Conservation (phyloP, 2,888 invertebrate genomes). For the Lumbricus terrestris region DNA sequence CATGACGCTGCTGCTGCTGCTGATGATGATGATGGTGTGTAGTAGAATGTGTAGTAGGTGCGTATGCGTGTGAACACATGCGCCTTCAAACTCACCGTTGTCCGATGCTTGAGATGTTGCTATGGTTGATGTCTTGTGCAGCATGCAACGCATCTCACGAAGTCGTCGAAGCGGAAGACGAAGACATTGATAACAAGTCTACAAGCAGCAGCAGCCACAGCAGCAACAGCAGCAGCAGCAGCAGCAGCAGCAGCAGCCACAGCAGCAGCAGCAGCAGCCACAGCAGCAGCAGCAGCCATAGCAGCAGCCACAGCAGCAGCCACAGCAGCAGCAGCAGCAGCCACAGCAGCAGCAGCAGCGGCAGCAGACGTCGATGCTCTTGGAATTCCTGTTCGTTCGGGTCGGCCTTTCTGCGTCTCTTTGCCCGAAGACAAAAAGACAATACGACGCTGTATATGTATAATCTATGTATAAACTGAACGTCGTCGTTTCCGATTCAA, state of each 20-base stretch:
- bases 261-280: too few species aligned
- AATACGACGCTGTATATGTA: not conserved
- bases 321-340: too few species aligned
- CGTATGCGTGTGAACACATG: not conserved
- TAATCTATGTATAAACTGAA: not conserved
- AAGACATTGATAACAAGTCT: not conserved
- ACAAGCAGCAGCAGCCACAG: too few species aligned
- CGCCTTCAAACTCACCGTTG: too few species aligned
- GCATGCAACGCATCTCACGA: slow-evolving; percentile 4
- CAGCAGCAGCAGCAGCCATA: too few species aligned
- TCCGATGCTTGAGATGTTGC: not conserved
- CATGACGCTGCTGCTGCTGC: too few species aligned
- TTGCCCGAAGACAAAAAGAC: not conserved
- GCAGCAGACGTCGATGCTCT: not conserved
- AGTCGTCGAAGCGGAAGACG: not conserved
- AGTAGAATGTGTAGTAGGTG: not conserved
- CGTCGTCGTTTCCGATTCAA: not conserved
- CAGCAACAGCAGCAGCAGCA: too few species aligned
- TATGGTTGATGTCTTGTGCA: not conserved
- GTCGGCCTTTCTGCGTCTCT: not conserved
- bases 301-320: too few species aligned
- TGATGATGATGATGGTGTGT: too few species aligned
- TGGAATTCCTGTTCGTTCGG: not conserved
- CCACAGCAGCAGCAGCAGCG: not conserved
- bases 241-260: too few species aligned